Evolutionary conservation across 1,140 invertebrate species (phyloP).

Genomic region (Gonatopus flavifemur): DNA sequence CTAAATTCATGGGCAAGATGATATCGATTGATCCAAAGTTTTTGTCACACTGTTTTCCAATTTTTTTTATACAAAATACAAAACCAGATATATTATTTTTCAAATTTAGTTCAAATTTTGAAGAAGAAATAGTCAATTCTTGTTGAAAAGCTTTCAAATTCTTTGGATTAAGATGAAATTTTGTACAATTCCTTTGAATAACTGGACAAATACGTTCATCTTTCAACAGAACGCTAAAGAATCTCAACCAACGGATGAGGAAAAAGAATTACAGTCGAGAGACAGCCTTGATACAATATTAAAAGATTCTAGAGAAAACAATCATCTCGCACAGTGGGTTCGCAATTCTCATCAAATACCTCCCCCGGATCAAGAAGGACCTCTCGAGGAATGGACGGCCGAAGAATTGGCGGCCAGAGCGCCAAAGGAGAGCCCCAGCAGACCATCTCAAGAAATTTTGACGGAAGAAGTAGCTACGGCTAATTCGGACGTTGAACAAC

Average conservation of each 20-base stretch:
- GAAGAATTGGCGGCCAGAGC: constrained; percentile 51
- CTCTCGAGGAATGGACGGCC: constrained; percentile 68
- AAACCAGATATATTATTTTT: no score
- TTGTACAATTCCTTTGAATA: no score
- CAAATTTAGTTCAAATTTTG: no score
- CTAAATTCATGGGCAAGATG: no score
- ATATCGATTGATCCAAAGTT: no score
- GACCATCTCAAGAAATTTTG: constrained; percentile 21
- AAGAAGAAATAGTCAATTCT: no score
- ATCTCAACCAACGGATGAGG: constrained; percentile 48
- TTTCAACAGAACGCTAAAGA: constrained; percentile 11
- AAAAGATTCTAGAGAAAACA: constrained; percentile 41
- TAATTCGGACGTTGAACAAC: constrained; percentile 51
- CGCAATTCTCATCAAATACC: constrained; percentile 55
- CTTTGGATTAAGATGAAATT: no score
- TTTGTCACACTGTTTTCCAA: no score
- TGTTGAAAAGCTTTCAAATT: no score
- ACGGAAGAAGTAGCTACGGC: constrained; percentile 37
- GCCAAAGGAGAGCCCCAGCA: constrained; percentile 29
- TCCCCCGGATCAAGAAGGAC: constrained; percentile 52
- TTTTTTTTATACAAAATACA: no score
- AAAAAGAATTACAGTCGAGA: constrained; percentile 60
- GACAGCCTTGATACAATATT: constrained; percentile 39
- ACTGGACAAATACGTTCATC: no score
- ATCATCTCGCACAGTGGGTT: constrained; percentile 74